A percentile compares a stretch with the other conserved stretches of the same genome.
phyloP scores from a whole-genome alignment of 2,888 invertebrate genomes.

The Mesorhabditis spiculigera region DNA sequence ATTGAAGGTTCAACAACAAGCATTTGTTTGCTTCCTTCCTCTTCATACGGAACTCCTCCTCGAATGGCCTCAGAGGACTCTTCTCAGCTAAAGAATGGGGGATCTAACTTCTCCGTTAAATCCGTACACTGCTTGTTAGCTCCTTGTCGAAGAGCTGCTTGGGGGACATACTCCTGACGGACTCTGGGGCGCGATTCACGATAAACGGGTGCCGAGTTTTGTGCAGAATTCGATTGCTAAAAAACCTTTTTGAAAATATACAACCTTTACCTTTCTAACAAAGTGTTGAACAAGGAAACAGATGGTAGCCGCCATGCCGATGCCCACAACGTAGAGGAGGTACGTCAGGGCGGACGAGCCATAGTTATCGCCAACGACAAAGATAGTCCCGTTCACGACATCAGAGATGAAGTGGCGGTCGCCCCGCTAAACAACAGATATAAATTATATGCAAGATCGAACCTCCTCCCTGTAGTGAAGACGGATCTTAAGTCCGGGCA shows the following conservation, averaged over 20 bases:
- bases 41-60: too few species aligned
- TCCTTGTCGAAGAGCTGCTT: constrained; percentile 64
- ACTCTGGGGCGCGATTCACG: constrained; percentile 81
- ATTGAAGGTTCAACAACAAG: too few species aligned
- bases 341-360: constrained; percentile 97
- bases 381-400: constrained; percentile 94
- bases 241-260: constrained; percentile 1
- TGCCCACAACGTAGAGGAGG: constrained; percentile 92
- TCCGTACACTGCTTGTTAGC: constrained; percentile 27
- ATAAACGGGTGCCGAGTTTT: constrained; percentile 64
- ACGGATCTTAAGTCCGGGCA: constrained; percentile 84
- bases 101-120: not conserved
- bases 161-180: constrained; percentile 96
- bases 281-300: constrained; percentile 67
- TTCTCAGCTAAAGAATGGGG: constrained; percentile 22
- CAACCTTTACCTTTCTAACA: constrained; percentile 51
- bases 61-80: constrained; percentile 38
- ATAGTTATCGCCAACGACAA: constrained; percentile 90
- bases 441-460: constrained; percentile 8
- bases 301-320: constrained; percentile 80
- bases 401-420: constrained; percentile 76
- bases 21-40: too few species aligned
- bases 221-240: constrained; percentile 46
- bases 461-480: constrained; percentile 55
- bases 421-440: constrained; percentile 61